Evolutionary conservation across 2,797 vertebrate genomes (phyloP), one percentile per base, ranked within the genome.

Genomic region (Peromyscus nudipes): DNA sequence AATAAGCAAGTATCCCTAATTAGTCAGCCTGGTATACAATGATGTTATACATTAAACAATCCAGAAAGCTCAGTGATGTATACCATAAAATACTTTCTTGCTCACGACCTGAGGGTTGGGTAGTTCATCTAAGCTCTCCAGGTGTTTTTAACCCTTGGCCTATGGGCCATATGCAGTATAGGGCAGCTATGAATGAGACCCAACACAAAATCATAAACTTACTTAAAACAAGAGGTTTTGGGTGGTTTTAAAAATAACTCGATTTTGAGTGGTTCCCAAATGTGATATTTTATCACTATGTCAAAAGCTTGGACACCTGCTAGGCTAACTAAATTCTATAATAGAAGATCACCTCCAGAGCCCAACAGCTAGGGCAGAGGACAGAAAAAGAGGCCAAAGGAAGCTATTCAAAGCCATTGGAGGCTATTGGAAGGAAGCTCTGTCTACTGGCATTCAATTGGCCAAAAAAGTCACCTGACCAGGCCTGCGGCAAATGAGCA

Each of bases 61-160:
- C 52, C n/a, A 29, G 43, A 80, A 92, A 43, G n/a, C 40, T 67
- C 23, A 52, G 31, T 52, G 52, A 13, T 65, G 57, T 34, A 49
- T 1, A 73, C 52, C 40, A 73, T 60, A 89, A 89, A 84, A 27
- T n/a, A 67, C 27, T 75, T 96, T 96, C 77, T 92, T 62, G 83
- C 37, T 82, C 23, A 6, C 31, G 37, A 16, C 64, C 86, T 80
- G 27, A 57, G 37, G n/a, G 65, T 65, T 87, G 87, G 31, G 84
- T 8, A 14, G 6, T 77, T 67, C 27, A 7, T 57, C 40, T 64
- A 86, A 86, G 55, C n/a, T 21, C 16, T 31, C 49, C n/a, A 57
- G 52, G 52, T 73, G n/a, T 57, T 55, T 29, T 49, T 49, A 87
- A 87, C 23, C 31, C 64, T 52, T 46, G 43, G 21, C 31, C 34